Conservation (phyloP, 2,113 vertebrate species). For the Oncorhynchus clarkii region DNA sequence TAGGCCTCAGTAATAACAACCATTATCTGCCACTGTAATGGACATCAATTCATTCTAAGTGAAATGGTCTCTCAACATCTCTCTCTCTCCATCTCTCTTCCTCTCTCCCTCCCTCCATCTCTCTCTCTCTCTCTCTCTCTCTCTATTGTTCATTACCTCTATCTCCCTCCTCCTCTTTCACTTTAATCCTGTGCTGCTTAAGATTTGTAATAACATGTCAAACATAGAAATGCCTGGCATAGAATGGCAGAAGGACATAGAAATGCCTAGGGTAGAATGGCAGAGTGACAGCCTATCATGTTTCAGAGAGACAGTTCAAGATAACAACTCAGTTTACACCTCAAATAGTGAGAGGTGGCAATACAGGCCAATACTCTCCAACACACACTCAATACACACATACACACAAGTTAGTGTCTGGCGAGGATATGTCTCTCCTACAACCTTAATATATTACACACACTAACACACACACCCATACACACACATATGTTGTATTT, state of each 20-base stretch:
- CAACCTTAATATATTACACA: conserved; percentile 1
- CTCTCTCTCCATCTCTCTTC: no score
- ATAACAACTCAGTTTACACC: conserved; percentile 9
- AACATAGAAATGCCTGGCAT: conserved; percentile 14
- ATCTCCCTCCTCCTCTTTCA: not conserved
- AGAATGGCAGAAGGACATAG: conserved; percentile 15
- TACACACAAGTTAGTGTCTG: not conserved
- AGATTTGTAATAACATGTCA: conserved; percentile 19
- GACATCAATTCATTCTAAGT: no score
- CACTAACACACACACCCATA: not conserved
- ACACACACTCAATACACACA: not conserved
- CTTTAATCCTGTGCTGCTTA: not conserved
- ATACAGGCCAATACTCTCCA: not conserved
- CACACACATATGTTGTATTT: not conserved
- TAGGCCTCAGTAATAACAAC: no score
- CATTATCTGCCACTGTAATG: no score
- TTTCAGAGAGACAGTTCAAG: conserved; percentile 15
- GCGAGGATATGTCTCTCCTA: conserved; percentile 1
- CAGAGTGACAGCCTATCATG: not conserved
- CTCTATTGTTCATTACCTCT: no score
- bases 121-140: no score
- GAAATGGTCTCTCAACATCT: no score
- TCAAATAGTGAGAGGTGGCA: not conserved
- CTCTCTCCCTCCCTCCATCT: no score
- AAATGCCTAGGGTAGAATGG: conserved; percentile 8